phyloP scores from a whole-genome alignment of 2,797 vertebrate species.

The Ceyx erithaca region DNA sequence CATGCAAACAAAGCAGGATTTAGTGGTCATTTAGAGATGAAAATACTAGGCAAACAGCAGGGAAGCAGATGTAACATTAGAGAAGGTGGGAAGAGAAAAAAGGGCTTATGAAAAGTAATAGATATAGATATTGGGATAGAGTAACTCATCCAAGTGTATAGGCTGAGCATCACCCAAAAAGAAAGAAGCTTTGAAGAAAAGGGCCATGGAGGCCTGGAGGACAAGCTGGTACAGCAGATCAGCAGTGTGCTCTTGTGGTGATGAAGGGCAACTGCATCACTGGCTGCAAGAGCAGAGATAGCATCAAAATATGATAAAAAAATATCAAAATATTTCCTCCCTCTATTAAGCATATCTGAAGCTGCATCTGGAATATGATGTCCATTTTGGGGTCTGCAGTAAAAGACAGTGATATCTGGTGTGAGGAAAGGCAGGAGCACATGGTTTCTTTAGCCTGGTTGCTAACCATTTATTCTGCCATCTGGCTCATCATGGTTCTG shows the following conservation, averaged over 20 bases:
- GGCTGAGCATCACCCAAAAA: neutral
- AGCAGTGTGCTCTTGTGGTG: neutral
- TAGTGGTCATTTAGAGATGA: neutral
- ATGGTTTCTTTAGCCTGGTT: neutral
- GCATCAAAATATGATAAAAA: neutral
- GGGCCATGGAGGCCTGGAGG: neutral
- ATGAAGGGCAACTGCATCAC: neutral
- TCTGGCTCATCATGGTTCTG: neutral
- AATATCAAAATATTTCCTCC: neutral
- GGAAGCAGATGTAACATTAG: neutral
- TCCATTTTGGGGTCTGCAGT: neutral
- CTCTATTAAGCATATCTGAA: neutral
- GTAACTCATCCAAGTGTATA: neutral
- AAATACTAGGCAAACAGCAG: neutral
- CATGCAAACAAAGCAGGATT: neutral
- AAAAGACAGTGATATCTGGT: neutral
- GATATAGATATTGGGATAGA: neutral
- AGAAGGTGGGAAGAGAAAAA: neutral
- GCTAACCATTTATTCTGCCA: neutral
- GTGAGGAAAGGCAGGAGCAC: neutral
- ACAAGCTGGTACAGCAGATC: neutral
- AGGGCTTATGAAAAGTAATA: neutral
- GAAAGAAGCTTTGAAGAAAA: neutral
- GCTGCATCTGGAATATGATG: neutral
- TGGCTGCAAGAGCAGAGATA: neutral